Evolutionary conservation across 2,113 vertebrate genomes (phyloP), one percentile per base, ranked within the genome.

Genomic region (Gnathonemus echidnorhynchus): DNA sequence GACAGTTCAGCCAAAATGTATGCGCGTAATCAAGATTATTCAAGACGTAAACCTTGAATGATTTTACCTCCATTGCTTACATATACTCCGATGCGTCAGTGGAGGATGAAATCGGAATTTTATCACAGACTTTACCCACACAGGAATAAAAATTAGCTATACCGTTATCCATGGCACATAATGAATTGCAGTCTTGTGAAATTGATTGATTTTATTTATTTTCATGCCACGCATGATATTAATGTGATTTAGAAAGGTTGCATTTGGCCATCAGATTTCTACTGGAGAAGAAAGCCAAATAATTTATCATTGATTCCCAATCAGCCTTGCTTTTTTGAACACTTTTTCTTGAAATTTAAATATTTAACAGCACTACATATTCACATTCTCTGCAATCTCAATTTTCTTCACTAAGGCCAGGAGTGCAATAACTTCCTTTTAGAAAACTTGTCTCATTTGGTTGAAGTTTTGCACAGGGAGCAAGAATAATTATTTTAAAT

Each of bases 401-500:
- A 42, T 52, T 49, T 27, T 27, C n/a, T 50, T 70, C 56, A 53
- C 45, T 66, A 39, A 77, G 84, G 42, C 42, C n/a, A 70, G n/a
- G 19, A 52, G 27, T 85, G 19, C 21, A 46, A 56, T 84, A 39
- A 39, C 15, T 74, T 58, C 13, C 17, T 24, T n/a, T 77, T n/a
- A 48, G 70, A 85, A 91, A 91, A 92, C 90, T 91, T 74, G 17
- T 77, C 10, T 77, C 5, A 39, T 77, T 77, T 77, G 15, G 70
- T 39, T 77, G 11, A 19, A 35, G 31, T 39, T 77, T 77, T 35
- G 31, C 39, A 39, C 52, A 86, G 42, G 88, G 5, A 4, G 88
- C 80, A 88, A 84, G 49, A 90, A 31, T 53, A 27, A 48, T 56
- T 92, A 91, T 86, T 93, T 93, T 94, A 92, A 94, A 89, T 86